Conservation (phyloP, 2,113 vertebrate genomes). For the Kobus ellipsiprymnus region DNA sequence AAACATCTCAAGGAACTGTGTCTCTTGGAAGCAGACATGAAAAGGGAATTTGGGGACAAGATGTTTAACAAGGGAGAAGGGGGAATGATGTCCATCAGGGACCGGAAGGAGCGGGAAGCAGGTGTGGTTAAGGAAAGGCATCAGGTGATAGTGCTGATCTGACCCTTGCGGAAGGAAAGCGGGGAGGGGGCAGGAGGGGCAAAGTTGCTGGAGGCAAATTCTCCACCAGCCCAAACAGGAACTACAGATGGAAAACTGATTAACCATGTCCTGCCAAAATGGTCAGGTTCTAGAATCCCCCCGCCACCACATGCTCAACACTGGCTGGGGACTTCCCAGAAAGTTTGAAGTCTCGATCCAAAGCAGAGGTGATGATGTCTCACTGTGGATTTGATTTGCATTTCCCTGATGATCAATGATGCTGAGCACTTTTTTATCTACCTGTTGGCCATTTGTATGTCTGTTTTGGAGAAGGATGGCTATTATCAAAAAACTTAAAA, state of each 20-base stretch:
- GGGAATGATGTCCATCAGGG: no score
- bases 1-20: neutral
- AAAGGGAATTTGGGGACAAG: neutral
- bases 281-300: neutral
- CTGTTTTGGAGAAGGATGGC: neutral
- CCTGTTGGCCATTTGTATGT: neutral
- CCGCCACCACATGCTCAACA: fast-evolving
- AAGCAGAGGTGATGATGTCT: neutral
- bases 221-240: neutral
- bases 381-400: neutral
- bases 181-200: neutral
- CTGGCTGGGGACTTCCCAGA: neutral
- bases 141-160: no score
- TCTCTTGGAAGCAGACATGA: neutral
- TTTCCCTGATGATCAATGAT: neutral
- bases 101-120: neutral
- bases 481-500: neutral
- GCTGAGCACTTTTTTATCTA: neutral
- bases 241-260: neutral
- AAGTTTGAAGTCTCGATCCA: neutral
- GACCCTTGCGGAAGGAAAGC: neutral
- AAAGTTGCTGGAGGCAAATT: neutral
- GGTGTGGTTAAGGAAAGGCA: neutral
- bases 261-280: neutral
- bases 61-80: neutral